Evolutionary conservation across 2,888 invertebrate genomes (phyloP).

Genomic region (Drosophila neonasuta): DNA sequence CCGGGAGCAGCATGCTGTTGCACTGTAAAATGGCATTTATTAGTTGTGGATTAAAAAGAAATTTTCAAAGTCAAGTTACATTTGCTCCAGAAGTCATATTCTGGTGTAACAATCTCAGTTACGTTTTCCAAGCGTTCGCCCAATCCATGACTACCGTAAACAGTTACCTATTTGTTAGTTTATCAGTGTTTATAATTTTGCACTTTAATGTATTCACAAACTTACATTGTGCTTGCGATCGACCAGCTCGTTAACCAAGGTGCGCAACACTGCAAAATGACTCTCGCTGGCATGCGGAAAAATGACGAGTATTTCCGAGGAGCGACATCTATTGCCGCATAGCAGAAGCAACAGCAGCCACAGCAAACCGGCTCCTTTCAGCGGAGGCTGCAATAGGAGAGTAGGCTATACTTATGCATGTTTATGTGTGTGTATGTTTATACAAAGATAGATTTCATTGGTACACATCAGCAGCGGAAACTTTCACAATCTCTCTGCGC

Average conservation of each 20-base stretch:
- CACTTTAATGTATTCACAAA: neutral
- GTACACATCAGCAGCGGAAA: conserved; percentile 63
- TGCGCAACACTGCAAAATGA: conserved; percentile 82
- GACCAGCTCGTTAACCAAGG: conserved; percentile 82
- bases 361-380: neutral
- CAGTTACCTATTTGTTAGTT: conserved; percentile 73
- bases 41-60: neutral
- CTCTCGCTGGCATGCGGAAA: conserved; percentile 81
- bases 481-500: conserved; percentile 23
- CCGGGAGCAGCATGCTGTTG: conserved; percentile 56
- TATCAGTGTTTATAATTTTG: no score
- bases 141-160: conserved; percentile 77
- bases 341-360: conserved; percentile 14
- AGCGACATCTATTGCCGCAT: conserved; percentile 10
- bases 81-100: conserved; percentile 78
- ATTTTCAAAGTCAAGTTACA: conserved; percentile 58
- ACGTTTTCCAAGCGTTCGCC: conserved; percentile 80
- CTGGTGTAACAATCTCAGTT: conserved; percentile 75
- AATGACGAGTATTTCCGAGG: conserved; percentile 77
- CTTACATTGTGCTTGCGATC: conserved; percentile 82
- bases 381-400: neutral
- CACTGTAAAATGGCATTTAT: conserved; percentile 46
- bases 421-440: neutral
- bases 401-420: neutral
- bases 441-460: conserved; percentile 33